A percentile compares a stretch with the other conserved stretches of the same genome.
Evolutionary conservation across 2,113 vertebrate species (phyloP).

Genomic region (Benitochromis conjunctus): DNA sequence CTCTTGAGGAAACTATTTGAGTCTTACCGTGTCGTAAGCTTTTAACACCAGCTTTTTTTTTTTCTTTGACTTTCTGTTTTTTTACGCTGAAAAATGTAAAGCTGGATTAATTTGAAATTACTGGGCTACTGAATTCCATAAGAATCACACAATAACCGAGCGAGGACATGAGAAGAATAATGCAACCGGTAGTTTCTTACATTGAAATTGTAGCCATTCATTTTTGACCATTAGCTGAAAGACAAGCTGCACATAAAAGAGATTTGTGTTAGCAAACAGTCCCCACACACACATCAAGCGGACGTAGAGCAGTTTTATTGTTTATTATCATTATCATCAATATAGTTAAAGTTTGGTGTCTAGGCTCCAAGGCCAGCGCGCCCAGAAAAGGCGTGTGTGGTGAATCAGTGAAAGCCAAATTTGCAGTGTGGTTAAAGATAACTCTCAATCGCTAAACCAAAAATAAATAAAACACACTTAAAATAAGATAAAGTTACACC

Average conservation of each 20-base stretch:
- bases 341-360: background rate
- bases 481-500: background rate
- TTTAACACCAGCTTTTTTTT: background rate
- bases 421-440: background rate
- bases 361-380: background rate
- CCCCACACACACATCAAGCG: background rate
- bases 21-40: background rate
- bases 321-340: background rate
- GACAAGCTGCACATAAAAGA: background rate
- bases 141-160: background rate
- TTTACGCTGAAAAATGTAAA: background rate
- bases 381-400: background rate
- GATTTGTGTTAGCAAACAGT: background rate
- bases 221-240: background rate
- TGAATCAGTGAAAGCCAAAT: background rate
- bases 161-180: background rate
- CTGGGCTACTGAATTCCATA: background rate
- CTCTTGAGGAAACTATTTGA: background rate
- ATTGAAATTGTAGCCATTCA: background rate
- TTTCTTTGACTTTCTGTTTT: background rate
- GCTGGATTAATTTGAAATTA: background rate
- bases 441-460: background rate
- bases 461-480: background rate
- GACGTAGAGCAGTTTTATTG: background rate
- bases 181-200: background rate